These are phyloP conservation scores for Ochropacha duplaris DNA, from an alignment of 2,888 invertebrate genomes.

Conservation along the genomic window DNA sequence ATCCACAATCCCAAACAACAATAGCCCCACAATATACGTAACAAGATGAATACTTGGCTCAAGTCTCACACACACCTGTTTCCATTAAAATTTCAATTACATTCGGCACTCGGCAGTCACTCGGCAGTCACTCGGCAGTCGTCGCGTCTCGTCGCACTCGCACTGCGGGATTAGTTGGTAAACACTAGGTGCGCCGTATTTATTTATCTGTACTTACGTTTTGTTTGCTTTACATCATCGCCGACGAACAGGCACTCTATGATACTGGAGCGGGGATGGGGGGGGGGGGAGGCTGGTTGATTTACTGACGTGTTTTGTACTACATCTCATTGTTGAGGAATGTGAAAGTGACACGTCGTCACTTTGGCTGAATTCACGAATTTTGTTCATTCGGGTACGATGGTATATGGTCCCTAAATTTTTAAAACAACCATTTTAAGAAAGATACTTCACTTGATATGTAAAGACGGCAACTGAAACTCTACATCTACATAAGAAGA, in stretches of 20 bases:
- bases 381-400: not conserved
- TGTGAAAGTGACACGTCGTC: not conserved
- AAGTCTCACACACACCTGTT: conserved; percentile 50
- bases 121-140: too few relatives aligned
- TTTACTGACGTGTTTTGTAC: not conserved
- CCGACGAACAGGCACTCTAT: not conserved
- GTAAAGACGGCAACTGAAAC: too few relatives aligned
- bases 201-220: conserved; percentile 23
- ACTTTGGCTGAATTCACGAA: not conserved
- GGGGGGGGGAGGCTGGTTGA: conserved; percentile 1
- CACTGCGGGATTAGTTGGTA: conserved; percentile 27
- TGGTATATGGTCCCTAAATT: not conserved
- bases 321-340: not conserved
- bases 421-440: too few relatives aligned
- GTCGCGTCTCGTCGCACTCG: too few relatives aligned
- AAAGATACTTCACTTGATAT: too few relatives aligned
- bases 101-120: conserved; percentile 7
- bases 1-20: conserved; percentile 13
- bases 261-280: not conserved
- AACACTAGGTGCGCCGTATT: conserved; percentile 24
- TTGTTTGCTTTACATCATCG: conserved; percentile 28
- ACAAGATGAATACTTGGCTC: not conserved
- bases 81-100: conserved; percentile 67
- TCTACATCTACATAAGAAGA: too few relatives aligned
- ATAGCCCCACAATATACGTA: conserved; percentile 6